Conservation (phyloP, 2,113 vertebrate species). For the Chascanopsetta lugubris region DNA sequence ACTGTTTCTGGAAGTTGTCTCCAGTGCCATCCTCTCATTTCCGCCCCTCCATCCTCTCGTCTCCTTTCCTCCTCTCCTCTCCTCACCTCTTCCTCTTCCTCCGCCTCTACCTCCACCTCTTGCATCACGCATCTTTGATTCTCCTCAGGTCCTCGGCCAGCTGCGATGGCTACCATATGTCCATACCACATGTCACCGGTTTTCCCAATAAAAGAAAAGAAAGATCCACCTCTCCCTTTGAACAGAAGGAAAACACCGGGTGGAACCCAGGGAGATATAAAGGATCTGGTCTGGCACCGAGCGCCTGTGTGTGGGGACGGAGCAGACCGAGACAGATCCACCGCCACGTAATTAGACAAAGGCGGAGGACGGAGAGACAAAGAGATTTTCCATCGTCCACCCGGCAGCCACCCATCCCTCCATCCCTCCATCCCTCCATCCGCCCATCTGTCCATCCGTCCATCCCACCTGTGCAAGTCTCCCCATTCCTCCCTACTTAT, state of each 20-base stretch:
- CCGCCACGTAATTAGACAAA: conserved; percentile 73
- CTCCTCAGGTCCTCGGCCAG: conserved; percentile 30
- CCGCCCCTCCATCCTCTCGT: conserved; percentile 6
- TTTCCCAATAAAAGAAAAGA: conserved; percentile 72
- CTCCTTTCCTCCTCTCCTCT: conserved; percentile 20
- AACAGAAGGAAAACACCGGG: conserved; percentile 68
- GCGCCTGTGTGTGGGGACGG: conserved; percentile 67
- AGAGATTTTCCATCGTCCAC: conserved; percentile 73
- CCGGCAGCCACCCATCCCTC: conserved; percentile 47
- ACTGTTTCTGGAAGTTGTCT: conserved; percentile 56
- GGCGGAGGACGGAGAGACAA: conserved; percentile 53
- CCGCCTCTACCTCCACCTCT: conserved; percentile 14
- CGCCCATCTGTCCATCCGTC: conserved; percentile 57
- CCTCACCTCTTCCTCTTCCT: conserved; percentile 19
- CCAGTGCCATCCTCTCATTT: conserved; percentile 13
- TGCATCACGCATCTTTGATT: conserved; percentile 51
- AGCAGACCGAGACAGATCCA: conserved; percentile 61
- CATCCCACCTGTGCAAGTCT: conserved; percentile 77
- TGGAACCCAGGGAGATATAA: conserved; percentile 70
- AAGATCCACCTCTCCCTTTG: conserved; percentile 62
- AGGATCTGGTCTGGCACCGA: conserved; percentile 72
- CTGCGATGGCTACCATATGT: conserved; percentile 78
- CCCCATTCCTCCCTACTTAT: conserved; percentile 57
- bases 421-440: conserved; percentile 73
- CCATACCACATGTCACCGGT: conserved; percentile 62